Evolutionary conservation across 2,797 vertebrate species (phyloP).

Genomic region (Crax fasciolata): DNA sequence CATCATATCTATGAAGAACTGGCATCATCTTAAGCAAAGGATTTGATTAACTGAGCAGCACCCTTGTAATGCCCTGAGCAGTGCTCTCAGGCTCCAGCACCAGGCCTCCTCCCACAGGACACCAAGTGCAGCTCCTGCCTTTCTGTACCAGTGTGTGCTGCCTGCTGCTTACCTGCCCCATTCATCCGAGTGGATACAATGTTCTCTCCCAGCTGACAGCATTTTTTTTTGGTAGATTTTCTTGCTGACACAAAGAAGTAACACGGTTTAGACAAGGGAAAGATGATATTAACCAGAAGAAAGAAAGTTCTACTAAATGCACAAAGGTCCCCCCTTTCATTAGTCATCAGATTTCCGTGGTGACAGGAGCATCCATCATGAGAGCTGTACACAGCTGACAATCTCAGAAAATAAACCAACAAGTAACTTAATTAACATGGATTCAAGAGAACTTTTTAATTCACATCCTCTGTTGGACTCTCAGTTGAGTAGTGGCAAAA

Average conservation of each 20-base stretch:
- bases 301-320: background rate
- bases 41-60: background rate
- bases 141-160: no score
- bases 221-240: background rate
- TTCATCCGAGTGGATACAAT: background rate
- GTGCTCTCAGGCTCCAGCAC: background rate
- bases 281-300: background rate
- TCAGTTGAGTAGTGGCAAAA: background rate
- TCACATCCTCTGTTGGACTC: background rate
- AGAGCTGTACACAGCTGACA: rapidly evolving
- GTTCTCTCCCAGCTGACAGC: background rate
- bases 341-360: background rate
- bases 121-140: background rate
- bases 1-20: background rate
- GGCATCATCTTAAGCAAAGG: background rate
- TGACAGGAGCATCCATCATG: background rate
- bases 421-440: background rate
- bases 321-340: background rate
- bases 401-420: background rate
- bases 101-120: background rate
- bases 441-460: background rate
- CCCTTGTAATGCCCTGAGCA: background rate
- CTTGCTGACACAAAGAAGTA: background rate
- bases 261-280: background rate
- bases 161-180: background rate